Base-by-base conservation (phyloP, 2,888 invertebrate species). In the Pristionchus arcanus region DNA sequence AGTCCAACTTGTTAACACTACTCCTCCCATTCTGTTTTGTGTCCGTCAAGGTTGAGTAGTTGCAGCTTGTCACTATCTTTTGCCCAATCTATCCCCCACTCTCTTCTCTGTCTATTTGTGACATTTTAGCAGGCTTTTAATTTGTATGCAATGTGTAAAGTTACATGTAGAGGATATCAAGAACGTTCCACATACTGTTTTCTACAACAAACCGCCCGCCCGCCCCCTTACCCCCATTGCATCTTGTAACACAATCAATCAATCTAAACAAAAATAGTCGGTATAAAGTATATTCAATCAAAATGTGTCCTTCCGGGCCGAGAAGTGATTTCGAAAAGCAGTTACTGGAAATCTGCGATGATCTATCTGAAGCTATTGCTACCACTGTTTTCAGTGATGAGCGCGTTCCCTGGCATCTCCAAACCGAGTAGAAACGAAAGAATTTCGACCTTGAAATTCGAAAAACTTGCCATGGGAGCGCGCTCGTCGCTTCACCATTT, bases 121-220 rank as follows among this genome's bases (percentile, higher is more conserved):
- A 81, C 81, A 81, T 53, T 42, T 28, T 49, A 81, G 81, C 81
- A 81, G 59, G 84, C 84, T 85, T 59, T 85, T 59, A 85, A 85
- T 85, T 31, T 85, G 59, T 85, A 85, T 85, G 55, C 84, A 85
- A 85, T 85, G 84, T 85, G 84, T 85, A 85, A 85, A 85, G 84
- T 59, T 85, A 85, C 84, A 85, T 59, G 84, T 85, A 85, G 84
- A 85, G 55, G 55, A 85, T 85, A 59, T 85, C 84, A 55, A 83
- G 55, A 59, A 59, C 84, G 59, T 85, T 85, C 84, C 59, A 49
- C 42, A 81, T 85, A 34, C 84, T 59, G 59, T 59, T 59, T 21
- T 34, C 37, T 49, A 49, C 42, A 49, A 49, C 42, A 49, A 34
- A 21, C 19, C 25, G 5, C 74, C 34, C 71, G 34, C 4, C 34